Percentiles rank a stretch among this genome's conserved stretches.
Evolutionary conservation across 1,140 invertebrate genomes (phyloP).

Genomic region (Euura saliciscinereae): DNA sequence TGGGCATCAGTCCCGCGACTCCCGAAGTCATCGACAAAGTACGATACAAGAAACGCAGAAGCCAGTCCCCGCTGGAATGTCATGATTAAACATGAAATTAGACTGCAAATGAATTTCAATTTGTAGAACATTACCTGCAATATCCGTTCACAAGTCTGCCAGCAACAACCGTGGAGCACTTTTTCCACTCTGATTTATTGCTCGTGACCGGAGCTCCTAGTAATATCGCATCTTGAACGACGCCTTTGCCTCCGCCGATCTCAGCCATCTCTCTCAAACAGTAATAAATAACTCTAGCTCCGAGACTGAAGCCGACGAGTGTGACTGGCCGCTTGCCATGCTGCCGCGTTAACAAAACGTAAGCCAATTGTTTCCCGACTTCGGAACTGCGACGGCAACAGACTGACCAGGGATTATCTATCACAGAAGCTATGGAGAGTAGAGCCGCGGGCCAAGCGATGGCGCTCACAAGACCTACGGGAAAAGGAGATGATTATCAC

Average conservation of each 20-base stretch:
- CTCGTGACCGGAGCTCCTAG: constrained; percentile 72
- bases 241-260: constrained; percentile 64
- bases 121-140: constrained; percentile 57
- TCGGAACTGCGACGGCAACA: constrained; percentile 70
- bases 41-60: constrained; percentile 72
- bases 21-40: constrained; percentile 64
- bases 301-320: constrained; percentile 75
- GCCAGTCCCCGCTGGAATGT: constrained; percentile 68
- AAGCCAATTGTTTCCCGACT: constrained; percentile 73
- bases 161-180: constrained; percentile 64
- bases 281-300: constrained; percentile 76
- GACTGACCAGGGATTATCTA: constrained; percentile 81
- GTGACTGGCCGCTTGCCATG: constrained; percentile 77
- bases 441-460: constrained; percentile 75
- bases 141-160: constrained; percentile 74
- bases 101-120: not conserved
- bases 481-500: constrained; percentile 20
- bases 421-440: constrained; percentile 67
- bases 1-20: constrained; percentile 68
- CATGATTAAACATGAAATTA: constrained; percentile 26
- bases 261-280: constrained; percentile 66
- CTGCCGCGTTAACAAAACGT: constrained; percentile 67
- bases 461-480: constrained; percentile 67
- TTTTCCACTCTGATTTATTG: constrained; percentile 62
- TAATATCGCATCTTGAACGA: constrained; percentile 74